Evolutionary conservation across 2,888 invertebrate species (phyloP).

Genomic region (Diabrotica balteata): DNA sequence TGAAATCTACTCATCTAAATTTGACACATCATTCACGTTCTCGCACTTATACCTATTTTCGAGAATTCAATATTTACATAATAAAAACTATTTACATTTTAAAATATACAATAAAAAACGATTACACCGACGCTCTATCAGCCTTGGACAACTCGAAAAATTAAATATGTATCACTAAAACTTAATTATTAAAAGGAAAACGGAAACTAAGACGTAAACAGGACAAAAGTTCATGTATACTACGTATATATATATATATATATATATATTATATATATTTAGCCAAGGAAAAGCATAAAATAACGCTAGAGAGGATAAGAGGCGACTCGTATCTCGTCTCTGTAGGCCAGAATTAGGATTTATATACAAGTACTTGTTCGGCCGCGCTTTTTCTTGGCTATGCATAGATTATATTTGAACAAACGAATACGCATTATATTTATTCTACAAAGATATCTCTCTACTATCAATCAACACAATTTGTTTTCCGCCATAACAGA

Average conservation of each 20-base stretch:
- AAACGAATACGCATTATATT: too few relatives aligned
- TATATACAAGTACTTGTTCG: too few relatives aligned
- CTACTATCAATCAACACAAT: too few relatives aligned
- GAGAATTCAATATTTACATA: slow-evolving; percentile 27
- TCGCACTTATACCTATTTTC: slow-evolving; percentile 10
- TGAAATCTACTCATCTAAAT: slow-evolving; percentile 4
- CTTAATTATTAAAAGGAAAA: slow-evolving; percentile 6
- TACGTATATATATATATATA: too few relatives aligned
- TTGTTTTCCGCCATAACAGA: too few relatives aligned
- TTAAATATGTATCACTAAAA: slow-evolving; percentile 25
- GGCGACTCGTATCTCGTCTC: too few relatives aligned
- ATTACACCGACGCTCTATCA: slow-evolving; percentile 27
- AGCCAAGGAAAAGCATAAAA: neutral
- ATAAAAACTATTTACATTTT: slow-evolving; percentile 27
- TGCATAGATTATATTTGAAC: too few relatives aligned
- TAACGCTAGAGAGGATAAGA: too few relatives aligned
- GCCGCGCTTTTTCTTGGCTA: too few relatives aligned
- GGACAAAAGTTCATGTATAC: neutral
- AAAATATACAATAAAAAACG: slow-evolving; percentile 25
- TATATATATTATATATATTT: too few relatives aligned
- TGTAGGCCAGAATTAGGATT: too few relatives aligned
- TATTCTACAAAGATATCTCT: too few relatives aligned
- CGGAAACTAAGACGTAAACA: neutral
- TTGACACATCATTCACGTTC: slow-evolving; percentile 22
- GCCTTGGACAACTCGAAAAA: slow-evolving; percentile 26